Conservation (phyloP, 2,113 vertebrate species). For the Apus apus region DNA sequence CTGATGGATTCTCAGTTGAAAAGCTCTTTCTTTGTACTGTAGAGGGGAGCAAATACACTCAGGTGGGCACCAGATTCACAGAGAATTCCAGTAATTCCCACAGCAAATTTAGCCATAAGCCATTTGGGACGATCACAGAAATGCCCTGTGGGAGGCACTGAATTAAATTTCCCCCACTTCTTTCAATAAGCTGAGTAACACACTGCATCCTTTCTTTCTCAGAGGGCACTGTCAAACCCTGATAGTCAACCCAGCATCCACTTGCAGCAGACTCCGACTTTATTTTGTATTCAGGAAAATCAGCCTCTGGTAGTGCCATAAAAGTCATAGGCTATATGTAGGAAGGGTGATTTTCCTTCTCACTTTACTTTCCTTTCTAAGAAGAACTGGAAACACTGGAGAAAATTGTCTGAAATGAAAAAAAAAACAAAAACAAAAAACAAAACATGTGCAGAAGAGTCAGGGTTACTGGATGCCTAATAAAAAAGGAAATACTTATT, state of each 20-base stretch:
- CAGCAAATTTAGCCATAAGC: background rate
- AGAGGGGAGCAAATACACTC: background rate
- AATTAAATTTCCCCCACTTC: background rate
- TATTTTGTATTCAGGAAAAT: background rate
- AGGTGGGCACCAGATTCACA: background rate
- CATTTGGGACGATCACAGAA: background rate
- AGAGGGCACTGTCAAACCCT: background rate
- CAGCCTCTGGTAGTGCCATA: background rate
- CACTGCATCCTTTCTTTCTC: background rate
- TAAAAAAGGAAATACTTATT: background rate
- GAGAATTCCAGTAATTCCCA: background rate
- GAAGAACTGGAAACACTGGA: background rate
- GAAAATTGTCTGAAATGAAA: background rate
- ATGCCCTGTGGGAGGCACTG: background rate
- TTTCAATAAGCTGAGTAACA: conserved; percentile 1
- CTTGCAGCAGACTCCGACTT: background rate
- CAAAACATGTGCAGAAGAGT: background rate
- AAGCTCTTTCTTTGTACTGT: background rate
- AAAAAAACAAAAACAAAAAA: background rate
- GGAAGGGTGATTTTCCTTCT: background rate
- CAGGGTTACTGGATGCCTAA: background rate
- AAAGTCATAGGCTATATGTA: background rate
- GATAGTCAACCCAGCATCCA: background rate
- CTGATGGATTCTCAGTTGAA: background rate
- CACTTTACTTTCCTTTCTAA: background rate